Evolutionary conservation across 2,113 vertebrate species (phyloP), one percentile per base, ranked within the genome.

Genomic region (Tiliqua scincoides): DNA sequence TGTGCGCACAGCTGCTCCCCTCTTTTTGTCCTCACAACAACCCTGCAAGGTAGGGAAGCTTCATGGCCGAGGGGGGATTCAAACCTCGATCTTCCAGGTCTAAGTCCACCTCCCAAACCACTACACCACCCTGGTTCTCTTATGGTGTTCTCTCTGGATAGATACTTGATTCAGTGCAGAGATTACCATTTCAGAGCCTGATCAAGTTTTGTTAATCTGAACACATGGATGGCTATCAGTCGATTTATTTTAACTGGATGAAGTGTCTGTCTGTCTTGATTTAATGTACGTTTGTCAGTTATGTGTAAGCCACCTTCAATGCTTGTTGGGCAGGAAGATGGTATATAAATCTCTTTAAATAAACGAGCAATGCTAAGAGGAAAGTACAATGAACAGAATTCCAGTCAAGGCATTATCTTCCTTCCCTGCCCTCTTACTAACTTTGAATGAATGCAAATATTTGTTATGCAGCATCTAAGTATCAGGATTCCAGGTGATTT

Each of bases 401-500:
- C 25, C 14, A 73, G 67, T 18, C 35, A 59, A 40, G 23, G 14
- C 57, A 73, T 15, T 35, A 1, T 73, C 9, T 37, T 48, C 18
- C 71, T 61, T 18, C 21, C 10, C 25, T 57, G 10, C 70, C 35
- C 35, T 40, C 4, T 72, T 40, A 2, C 32, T 1, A 3, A 68
- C 20, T 59, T 71, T 0, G 68, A 57, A 0, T 6, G 0, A 0
- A 0, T 6, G 54, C 3, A 11, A n/a, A 14, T 0, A 0, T 57
- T 25, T 9, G 4, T 3, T 8, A 48, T 48, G 43, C 43, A 48
- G 21, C 54, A 21, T 32, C 9, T 43, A 20, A 20, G 5, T 57
- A 62, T 40, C 0, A 0, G n/a, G 14, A 7, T 63, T 2, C 0
- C 0, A 4, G 0, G 2, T 2, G 12, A 17, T 6, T 30, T 0